These are phyloP conservation scores for Thymelicus acteon DNA, from an alignment of 2,888 invertebrate species.

Conservation along the genomic window DNA sequence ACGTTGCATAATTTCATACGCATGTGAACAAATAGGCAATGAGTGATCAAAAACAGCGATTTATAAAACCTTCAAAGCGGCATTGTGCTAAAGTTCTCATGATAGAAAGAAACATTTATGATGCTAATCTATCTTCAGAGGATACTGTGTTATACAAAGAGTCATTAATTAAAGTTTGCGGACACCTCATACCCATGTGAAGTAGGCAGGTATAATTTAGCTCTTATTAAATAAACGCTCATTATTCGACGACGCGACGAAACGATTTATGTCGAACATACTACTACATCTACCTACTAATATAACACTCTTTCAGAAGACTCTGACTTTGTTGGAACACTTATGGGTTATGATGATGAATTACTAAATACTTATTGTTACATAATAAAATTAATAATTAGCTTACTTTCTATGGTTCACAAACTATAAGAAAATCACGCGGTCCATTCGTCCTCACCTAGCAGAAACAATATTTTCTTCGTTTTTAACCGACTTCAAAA, in stretches of 20 bases:
- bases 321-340: no score
- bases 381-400: no score
- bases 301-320: no score
- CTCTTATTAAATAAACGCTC: background rate
- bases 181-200: constrained; percentile 4
- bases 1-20: no score
- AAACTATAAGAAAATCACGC: no score
- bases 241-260: background rate
- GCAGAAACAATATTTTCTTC: no score
- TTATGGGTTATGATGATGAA: no score
- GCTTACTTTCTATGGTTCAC: no score
- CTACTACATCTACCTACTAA: background rate
- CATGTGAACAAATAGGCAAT: constrained; percentile 9
- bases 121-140: constrained; percentile 27
- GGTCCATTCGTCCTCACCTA: no score
- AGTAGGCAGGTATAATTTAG: background rate
- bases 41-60: constrained; percentile 17
- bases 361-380: no score
- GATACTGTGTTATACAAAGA: constrained; percentile 24
- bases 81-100: constrained; percentile 32
- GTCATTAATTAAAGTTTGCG: constrained; percentile 23
- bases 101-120: constrained; percentile 26
- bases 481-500: no score
- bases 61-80: constrained; percentile 25
- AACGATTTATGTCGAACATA: background rate